Base-by-base conservation (phyloP, 2,888 invertebrate species). In the Oligia latruncula region DNA sequence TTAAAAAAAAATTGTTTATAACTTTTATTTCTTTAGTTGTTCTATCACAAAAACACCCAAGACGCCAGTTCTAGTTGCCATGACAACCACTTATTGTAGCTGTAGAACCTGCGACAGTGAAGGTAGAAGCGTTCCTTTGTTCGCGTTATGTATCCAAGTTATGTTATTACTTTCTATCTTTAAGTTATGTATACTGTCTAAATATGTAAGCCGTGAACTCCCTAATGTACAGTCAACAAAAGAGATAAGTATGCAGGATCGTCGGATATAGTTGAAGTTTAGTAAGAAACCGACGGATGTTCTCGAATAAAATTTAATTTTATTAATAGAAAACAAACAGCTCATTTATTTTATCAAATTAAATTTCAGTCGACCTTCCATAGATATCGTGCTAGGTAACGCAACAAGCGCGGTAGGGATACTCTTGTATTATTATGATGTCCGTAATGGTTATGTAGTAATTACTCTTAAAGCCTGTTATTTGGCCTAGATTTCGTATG, bases 101-200 rank as follows among this genome's bases (percentile, higher is more conserved):
- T 35, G n/a, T 29, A 29, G 46, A 62, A 35, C 55, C 40, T 70
- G 58, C 55, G 82, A 67, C 73, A 77, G 58, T 64, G 67, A 55
- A 83, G 62, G 74, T 55, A 60, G 40, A 72, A 55, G 68, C 74
- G 74, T 49, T 82, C 64, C 82, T 85, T 72, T 85, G 86, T 85
- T 70, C 76, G 58, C 65, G 82, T 62, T 75, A n/a, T 70, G 60
- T 68, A 17, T 8, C 40, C 66, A 60, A 84, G 70, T 84, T 84
- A 73, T 43, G 84, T 74, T 84, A 87, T 87, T 84, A 84, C 84
- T 87, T 87, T 71, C 55, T 64, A 84, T 84, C 87, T 75, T 73
- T 40, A 79, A 75, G 72, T 74, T 84, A 75, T 62, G 86, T 65
- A 60, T 72, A 60, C 65, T 60, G 55, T 60, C 49, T 85, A 68